Evolutionary conservation across 2,113 vertebrate species (phyloP), one percentile per base, ranked within the genome.

Genomic region (Pogonocichla stellata): DNA sequence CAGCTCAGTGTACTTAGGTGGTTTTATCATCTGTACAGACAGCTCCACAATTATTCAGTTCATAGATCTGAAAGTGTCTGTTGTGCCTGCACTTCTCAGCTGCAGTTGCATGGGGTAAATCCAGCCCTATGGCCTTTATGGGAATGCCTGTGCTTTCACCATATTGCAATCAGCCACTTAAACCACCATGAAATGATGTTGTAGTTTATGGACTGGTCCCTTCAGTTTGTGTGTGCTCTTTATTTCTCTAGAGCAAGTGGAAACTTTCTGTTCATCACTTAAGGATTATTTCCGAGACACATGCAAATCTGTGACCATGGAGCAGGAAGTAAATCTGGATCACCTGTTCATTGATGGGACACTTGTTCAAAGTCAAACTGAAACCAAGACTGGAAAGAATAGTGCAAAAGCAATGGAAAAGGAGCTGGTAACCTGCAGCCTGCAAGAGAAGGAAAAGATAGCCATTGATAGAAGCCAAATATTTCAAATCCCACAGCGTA

Each of bases 391-490:
- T 8, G 98, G 98, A 31, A 99, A 98, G 85, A 98, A 93, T 16
- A 79, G 90, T 5, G 95, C 92, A 91, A 99, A 98, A 95, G 96
- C 96, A 85, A 89, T 97, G 72, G 98, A 99, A 90, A 99, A 98
- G 75, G 98, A 98, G 29, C 93, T 98, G 15, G 72, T 98, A 36
- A 96, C 95, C 48, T 98, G 96, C 42, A 98, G 98, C 89, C 97
- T 98, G 51, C 96, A 96, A 4, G 98, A 98, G 66, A 96, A 96
- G 57, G 97, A 98, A 87, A 98, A 89, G 40, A 91, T 50, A 66
- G 42, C 24, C 5, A 43, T 98, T 48, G 82, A 90, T 8, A 95
- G 86, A 66, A 97, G 56, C 11, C 97, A 98, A 89, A 97, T 99
- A 87, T 98, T 99, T 91, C 80, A 97, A 33, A 48, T 85, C 4